Base-by-base conservation (phyloP, 2,113 vertebrate genomes). In the Acanthochromis polyacanthus region DNA sequence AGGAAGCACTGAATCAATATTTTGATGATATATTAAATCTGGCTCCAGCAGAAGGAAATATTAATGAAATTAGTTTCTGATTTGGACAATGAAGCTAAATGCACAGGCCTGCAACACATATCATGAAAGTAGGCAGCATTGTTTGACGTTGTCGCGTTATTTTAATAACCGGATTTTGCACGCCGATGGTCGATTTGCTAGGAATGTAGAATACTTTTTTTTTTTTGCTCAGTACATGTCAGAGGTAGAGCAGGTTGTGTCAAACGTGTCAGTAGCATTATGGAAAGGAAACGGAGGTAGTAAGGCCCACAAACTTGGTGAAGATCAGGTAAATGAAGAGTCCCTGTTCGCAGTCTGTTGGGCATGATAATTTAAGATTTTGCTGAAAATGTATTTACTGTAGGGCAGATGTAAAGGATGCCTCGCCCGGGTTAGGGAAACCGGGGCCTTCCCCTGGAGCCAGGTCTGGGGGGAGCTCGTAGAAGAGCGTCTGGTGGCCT, bases 51-150 rank as follows among this genome's bases (percentile, higher is more conserved):
- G 50, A 53, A 53, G 14, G 20, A 2, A 68, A 55, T 20, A 17
- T 51, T 30, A 0, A 32, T 68, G 0, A 55, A 40, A 12, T 19
- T 68, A 15, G 19, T 68, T 3, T 40, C 50, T 1, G 50, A 68
- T 17, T 2, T 0, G 7, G 15, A 14, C 10, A 68, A 55, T 55
- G 50, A 68, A 12, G 32, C 65, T 10, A 59, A 71, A 71, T 23
- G 55, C 69, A 36, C 20, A 48, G 0, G 45, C 45, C 0, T 0
- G 0, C 1, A 11, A 17, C 5, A 28, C 32, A 0, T 52, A 52
- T 10, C 16, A 52, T 61, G 2, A 23, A 25, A 51, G 7, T 0
- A 19, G 46, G 25, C 4, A 43, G 0, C 15, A n/a, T 23, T 6
- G 1, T 52, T 61, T 72, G 1, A 72, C 69, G 12, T 0, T 72